Evolutionary conservation across 2,888 invertebrate genomes (phyloP).

Genomic region (Byasa hedistus): DNA sequence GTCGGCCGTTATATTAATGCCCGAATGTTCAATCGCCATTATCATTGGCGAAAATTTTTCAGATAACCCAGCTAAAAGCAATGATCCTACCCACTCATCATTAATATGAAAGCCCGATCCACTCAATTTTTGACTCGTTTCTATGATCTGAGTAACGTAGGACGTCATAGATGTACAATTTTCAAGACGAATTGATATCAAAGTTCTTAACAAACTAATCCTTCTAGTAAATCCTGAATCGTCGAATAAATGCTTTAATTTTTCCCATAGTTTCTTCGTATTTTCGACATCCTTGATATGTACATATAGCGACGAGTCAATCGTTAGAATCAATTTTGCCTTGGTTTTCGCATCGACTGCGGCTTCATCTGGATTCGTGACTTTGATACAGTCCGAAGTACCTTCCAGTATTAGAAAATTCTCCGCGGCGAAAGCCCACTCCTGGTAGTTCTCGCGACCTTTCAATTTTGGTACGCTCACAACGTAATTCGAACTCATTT

Average conservation of each 20-base stretch:
- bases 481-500: not conserved
- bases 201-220: slow-evolving; percentile 27
- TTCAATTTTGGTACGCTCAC: slow-evolving; percentile 13
- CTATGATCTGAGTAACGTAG: too few species aligned
- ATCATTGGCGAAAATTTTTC: slow-evolving; percentile 25
- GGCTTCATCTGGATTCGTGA: slow-evolving; percentile 22
- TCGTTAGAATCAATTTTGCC: slow-evolving; percentile 36
- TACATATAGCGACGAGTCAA: slow-evolving; percentile 34
- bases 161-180: slow-evolving; percentile 18
- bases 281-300: slow-evolving; percentile 33
- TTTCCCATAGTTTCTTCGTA: slow-evolving; percentile 32
- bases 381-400: slow-evolving; percentile 28
- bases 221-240: slow-evolving; percentile 27
- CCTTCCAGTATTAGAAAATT: slow-evolving; percentile 31
- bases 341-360: slow-evolving; percentile 33
- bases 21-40: slow-evolving; percentile 31
- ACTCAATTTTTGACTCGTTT: slow-evolving; percentile 32
- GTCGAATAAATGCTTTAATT: slow-evolving; percentile 34
- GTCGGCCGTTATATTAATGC: slow-evolving; percentile 10
- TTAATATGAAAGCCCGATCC: slow-evolving; percentile 34
- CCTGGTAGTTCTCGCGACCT: slow-evolving; percentile 7
- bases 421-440: not conserved
- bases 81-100: slow-evolving; percentile 35
- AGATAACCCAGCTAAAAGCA: slow-evolving; percentile 35
- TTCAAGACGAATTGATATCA: slow-evolving; percentile 27